phyloP scores from a whole-genome alignment of 2,797 vertebrate species.

The Alauda arvensis region DNA sequence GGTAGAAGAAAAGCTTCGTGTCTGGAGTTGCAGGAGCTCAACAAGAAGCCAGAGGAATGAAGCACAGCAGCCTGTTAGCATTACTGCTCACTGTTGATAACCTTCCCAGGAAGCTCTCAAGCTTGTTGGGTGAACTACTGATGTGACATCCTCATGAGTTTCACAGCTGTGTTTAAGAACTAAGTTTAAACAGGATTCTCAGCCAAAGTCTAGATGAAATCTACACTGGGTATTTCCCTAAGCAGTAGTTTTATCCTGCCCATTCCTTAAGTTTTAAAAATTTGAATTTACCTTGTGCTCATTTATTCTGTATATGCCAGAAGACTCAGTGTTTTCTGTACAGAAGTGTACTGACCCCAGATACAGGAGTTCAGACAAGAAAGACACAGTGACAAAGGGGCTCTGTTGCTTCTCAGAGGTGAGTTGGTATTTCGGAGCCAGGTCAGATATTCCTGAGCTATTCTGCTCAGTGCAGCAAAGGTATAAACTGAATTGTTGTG shows the following conservation, averaged over 20 bases:
- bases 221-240: background rate
- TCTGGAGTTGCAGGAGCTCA: background rate
- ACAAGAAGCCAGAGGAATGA: background rate
- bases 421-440: background rate
- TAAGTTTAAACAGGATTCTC: conserved; percentile 20
- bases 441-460: background rate
- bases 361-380: background rate
- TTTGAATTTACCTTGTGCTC: background rate
- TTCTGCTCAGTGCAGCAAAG: background rate
- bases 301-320: background rate
- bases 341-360: background rate
- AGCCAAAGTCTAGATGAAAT: background rate
- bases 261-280: background rate
- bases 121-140: background rate
- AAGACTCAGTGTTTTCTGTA: background rate
- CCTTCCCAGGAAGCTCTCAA: background rate
- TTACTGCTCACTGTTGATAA: background rate
- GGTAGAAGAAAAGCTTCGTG: background rate
- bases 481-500: background rate
- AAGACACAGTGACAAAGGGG: background rate
- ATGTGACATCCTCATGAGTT: conserved; percentile 3
- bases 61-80: background rate
- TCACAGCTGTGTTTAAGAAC: conserved; percentile 26
- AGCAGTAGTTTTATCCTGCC: background rate
- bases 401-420: background rate